Evolutionary conservation across 2,888 invertebrate species (phyloP).

Genomic region (Bibio marci): DNA sequence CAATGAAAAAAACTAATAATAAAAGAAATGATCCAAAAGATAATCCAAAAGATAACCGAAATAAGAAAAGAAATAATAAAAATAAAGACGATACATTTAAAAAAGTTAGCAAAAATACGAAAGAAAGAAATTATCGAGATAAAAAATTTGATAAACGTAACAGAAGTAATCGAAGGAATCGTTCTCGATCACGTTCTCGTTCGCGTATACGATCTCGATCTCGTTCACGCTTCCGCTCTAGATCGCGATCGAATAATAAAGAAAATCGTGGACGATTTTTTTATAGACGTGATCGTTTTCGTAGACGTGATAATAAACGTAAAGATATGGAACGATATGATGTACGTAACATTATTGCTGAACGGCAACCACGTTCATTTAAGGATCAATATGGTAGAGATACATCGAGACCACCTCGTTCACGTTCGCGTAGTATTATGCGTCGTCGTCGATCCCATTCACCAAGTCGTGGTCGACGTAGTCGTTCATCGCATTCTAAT

Average conservation of each 20-base stretch:
- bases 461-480: conserved; percentile 8
- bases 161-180: not conserved
- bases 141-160: conserved; percentile 19
- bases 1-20: conserved; percentile 5
- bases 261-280: conserved; percentile 27
- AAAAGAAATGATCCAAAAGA: conserved; percentile 29
- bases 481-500: conserved; percentile 17
- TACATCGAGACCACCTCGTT: conserved; percentile 32
- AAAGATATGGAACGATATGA: conserved; percentile 71
- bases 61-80: conserved; percentile 31
- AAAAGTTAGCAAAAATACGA: conserved; percentile 58
- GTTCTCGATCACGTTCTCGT: not conserved
- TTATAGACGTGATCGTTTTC: conserved; percentile 5
- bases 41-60: conserved; percentile 15
- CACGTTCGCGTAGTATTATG: conserved; percentile 17
- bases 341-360: conserved; percentile 59
- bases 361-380: conserved; percentile 39
- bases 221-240: conserved; percentile 11
- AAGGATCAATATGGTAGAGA: conserved; percentile 70
- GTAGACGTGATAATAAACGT: conserved; percentile 32
- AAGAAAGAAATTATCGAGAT: conserved; percentile 62
- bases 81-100: conserved; percentile 37
- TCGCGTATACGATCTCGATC: not conserved
- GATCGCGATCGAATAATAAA: conserved; percentile 16
- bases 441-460: conserved; percentile 14